Base-by-base conservation (phyloP, 2,888 invertebrate genomes). In the Linnaemya vulpina region DNA sequence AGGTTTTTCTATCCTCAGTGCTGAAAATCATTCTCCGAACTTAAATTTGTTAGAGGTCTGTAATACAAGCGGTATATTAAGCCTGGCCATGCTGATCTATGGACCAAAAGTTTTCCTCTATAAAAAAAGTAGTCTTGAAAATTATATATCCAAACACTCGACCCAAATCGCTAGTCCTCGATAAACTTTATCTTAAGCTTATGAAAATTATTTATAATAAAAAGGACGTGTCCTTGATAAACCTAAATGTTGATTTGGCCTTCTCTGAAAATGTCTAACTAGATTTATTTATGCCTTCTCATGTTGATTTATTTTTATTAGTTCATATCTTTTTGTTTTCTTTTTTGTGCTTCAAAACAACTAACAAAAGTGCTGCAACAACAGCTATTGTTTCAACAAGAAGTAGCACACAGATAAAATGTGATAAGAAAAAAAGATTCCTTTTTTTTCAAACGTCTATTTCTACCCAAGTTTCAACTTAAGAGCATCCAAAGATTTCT, bases 401-500 rank as follows among this genome's bases (percentile, higher is more conserved):
- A 83, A 76, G 35, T 30, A 22, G 63, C 83, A 83, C 58, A 49
- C 13, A 67, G 40, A 78, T 67, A 49, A 73, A 73, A 80, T 51
- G 55, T 46, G 67, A 73, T 60, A 43, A 77, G 40, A 43, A 76
- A 46, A 51, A 58, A 58, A 74, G 53, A 58, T 35, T 4, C 22
- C 22, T 25, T 35, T 9, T 30, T 35, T 25, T 8, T 25, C 15
- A 65, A 30, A 60, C 46, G 49, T 25, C 13, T 22, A 68, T 46
- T 53, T 46, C 15, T 62, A n/a, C 40, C 13, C 51, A 78, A 78
- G 40, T 43, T 63, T 11, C 62, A 71, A 51, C 38, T 70, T 43
- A 53, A 53, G 35, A 49, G 20, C 58, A 49, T 49, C 73, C 58
- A 67, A 67, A 65, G 25, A 53, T 55, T 74, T 40, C 49, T 71